Conservation (phyloP, 2,888 invertebrate species). For the Drosophila peninsularis region DNA sequence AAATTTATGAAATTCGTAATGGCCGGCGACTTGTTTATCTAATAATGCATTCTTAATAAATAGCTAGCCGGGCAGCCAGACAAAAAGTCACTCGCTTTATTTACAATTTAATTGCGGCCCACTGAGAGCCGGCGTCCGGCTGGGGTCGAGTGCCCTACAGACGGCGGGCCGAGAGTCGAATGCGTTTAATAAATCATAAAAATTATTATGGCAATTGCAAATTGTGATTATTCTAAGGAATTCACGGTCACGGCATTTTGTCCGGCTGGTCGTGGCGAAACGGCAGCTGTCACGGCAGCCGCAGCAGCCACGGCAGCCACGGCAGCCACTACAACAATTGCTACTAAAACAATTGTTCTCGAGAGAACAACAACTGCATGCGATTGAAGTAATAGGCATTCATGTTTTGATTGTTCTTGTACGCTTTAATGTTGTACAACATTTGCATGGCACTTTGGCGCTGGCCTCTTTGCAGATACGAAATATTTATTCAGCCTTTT, state of each 20-base stretch:
- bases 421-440: constrained; percentile 77
- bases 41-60: constrained; percentile 71
- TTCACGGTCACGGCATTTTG: constrained; percentile 72
- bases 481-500: constrained; percentile 30
- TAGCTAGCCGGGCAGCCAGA: constrained; percentile 25
- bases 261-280: constrained; percentile 46
- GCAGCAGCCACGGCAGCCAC: constrained; percentile 35
- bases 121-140: constrained; percentile 27
- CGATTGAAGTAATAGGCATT: constrained; percentile 50
- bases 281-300: constrained; percentile 57
- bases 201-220: constrained; percentile 75
- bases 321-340: constrained; percentile 63
- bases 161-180: constrained; percentile 50
- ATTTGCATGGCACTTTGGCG: constrained; percentile 76
- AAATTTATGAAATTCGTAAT: constrained; percentile 69
- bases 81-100: constrained; percentile 42
- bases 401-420: constrained; percentile 75
- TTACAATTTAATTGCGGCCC: constrained; percentile 72
- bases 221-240: constrained; percentile 66
- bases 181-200: constrained; percentile 35
- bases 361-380: constrained; percentile 24
- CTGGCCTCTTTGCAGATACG: constrained; percentile 46
- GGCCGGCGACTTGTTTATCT: constrained; percentile 66
- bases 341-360: constrained; percentile 77
- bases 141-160: constrained; percentile 53